These are phyloP conservation scores for Amiota mariae DNA, from an alignment of 2,888 invertebrate genomes.

Conservation along the genomic window DNA sequence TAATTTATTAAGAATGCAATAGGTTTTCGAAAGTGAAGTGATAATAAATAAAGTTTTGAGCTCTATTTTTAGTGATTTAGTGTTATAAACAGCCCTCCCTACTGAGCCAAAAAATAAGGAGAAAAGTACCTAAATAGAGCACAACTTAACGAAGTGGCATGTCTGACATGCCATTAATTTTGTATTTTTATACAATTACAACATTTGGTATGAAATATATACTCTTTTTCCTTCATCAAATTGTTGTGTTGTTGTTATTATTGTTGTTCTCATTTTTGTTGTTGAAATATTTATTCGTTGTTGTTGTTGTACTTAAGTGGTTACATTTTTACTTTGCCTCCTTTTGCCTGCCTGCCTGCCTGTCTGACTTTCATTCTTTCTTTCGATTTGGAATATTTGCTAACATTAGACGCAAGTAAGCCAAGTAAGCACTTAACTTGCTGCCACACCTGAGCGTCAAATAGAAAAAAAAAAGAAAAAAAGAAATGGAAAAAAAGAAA, in stretches of 20 bases:
- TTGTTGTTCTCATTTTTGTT: neutral
- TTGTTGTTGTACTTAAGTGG: constrained; percentile 10
- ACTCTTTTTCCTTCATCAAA: neutral
- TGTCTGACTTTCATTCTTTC: no score
- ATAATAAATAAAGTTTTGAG: neutral
- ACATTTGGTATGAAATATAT: neutral
- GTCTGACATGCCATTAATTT: constrained; percentile 65
- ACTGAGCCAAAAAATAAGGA: no score
- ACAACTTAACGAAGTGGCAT: constrained; percentile 23
- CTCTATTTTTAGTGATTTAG: neutral
- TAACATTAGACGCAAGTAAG: neutral
- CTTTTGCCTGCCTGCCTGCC: no score
- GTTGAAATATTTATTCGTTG: no score
- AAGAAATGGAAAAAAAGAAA: neutral
- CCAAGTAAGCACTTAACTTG: constrained; percentile 8
- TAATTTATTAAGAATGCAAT: no score
- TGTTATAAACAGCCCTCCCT: constrained; percentile 4
- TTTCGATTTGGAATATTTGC: no score
- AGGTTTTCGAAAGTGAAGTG: neutral
- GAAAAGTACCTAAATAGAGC: constrained; percentile 36
- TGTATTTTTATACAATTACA: constrained; percentile 49
- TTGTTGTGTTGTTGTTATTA: neutral
- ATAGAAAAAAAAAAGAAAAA: constrained; percentile 40
- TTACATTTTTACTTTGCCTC: neutral
- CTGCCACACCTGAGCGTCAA: constrained; percentile 37